Evolutionary conservation across 1,140 invertebrate species (phyloP), one percentile per base, ranked within the genome.

Genomic region (Protaetia brevitarsis): DNA sequence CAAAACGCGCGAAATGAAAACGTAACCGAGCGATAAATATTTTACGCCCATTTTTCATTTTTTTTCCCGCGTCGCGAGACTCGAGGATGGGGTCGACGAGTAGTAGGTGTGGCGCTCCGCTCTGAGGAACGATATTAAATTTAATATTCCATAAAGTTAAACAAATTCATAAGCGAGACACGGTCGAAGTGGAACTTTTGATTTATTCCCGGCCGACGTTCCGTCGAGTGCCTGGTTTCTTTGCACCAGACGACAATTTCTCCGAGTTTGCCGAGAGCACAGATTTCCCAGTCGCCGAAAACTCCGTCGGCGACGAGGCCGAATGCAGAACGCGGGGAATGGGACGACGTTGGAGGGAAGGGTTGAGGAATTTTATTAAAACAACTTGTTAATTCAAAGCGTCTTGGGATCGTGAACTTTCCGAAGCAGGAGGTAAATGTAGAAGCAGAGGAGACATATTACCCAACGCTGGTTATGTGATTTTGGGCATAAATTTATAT

Each of bases 321-420:
- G 23, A 3, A 29, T 11, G 60, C 30, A 11, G 60, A 1, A 58
- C 23, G 13, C 19, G 63, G 27, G 10, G 27, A 58, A n/a, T n/a
- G n/a, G n/a, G n/a, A n/a, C n/a, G n/a, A n/a, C n/a, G n/a, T n/a
- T n/a, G 34, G 10, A 45, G 13, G 6, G 41, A 19, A 16, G 41
- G 41, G 41, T 45, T 45, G 41, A 3, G 41, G 74, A 68, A 73
- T 77, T 77, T 76, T 76, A 77, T 76, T 77, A 77, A 76, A 76
- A 76, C 76, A 76, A 76, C 76, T 76, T 77, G 76, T 77, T 77
- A 77, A 77, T 76, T 76, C 76, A 74, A 69, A 73, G 69, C 69
- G 75, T 75, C 70, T 69, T 71, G 65, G 72, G 73, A 75, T 72
- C 61, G 69, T 21, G 70, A 77, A 75, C 66, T 76, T 73, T 58